Evolutionary conservation across 2,888 invertebrate species (phyloP).

Genomic region (Trimorus sp.): DNA sequence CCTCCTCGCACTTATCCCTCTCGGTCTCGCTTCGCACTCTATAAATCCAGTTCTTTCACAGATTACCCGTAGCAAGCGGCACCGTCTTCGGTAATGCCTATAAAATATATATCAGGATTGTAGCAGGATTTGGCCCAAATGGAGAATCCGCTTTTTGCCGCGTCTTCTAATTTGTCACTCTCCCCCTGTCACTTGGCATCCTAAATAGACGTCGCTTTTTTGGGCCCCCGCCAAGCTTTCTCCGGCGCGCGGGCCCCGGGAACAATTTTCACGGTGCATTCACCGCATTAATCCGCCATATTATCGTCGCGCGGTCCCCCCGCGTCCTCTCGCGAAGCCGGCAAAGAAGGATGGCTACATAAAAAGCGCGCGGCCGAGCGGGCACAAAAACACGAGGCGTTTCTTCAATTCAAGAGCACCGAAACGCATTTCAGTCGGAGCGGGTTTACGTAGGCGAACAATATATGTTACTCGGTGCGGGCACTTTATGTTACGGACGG

Average conservation of each 20-base stretch:
- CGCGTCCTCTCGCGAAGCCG: background rate
- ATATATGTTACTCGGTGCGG: conserved; percentile 47
- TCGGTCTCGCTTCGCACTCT: conserved; percentile 59
- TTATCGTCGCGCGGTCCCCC: conserved; percentile 15
- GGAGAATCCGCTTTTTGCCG: conserved; percentile 55
- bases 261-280: conserved; percentile 21
- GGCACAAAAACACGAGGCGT: conserved; percentile 51
- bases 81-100: conserved; percentile 61
- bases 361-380: conserved; percentile 28
- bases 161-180: conserved; percentile 59
- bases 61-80: conserved; percentile 61
- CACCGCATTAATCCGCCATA: conserved; percentile 46
- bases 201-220: conserved; percentile 50
- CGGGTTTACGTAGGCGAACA: conserved; percentile 48
- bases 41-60: conserved; percentile 68
- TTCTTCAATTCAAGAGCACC: conserved; percentile 50
- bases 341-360: conserved; percentile 35
- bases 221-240: background rate
- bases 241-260: background rate
- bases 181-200: conserved; percentile 48
- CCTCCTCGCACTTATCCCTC: conserved; percentile 36
- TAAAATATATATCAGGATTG: conserved; percentile 64
- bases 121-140: conserved; percentile 53
- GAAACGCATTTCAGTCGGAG: conserved; percentile 46
- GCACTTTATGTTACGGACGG: conserved; percentile 46